Percentiles rank a stretch among this genome's conserved stretches.
Conservation (phyloP, 1,140 invertebrate species). For the Heliconius congener region DNA sequence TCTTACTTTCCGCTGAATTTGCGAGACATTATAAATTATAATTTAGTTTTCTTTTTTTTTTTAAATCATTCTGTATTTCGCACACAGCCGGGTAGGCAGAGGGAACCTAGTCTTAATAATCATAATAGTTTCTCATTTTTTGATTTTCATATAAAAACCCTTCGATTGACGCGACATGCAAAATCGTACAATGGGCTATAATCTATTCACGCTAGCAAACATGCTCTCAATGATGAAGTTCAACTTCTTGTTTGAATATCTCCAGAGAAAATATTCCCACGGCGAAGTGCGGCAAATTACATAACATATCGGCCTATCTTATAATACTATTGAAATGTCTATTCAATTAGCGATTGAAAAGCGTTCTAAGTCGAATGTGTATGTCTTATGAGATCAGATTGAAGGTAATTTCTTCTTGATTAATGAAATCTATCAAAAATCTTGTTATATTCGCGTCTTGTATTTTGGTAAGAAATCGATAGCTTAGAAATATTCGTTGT, state of each 20-base stretch:
- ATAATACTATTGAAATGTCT: slow-evolving; percentile 15
- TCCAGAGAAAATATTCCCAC: slow-evolving; percentile 32
- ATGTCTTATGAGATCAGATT: background rate
- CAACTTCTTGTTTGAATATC: slow-evolving; percentile 25
- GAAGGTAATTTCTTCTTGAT: background rate
- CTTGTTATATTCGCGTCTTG: background rate
- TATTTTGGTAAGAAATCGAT: no score
- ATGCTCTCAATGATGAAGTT: slow-evolving; percentile 19
- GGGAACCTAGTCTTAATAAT: no score
- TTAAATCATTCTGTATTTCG: no score
- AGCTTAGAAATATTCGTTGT: no score
- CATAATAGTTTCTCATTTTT: no score
- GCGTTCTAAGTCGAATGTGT: background rate
- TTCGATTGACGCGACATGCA: background rate
- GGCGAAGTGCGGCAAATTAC: slow-evolving; percentile 24
- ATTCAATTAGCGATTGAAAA: slow-evolving; percentile 12
- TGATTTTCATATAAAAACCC: no score
- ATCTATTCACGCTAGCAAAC: slow-evolving; percentile 27
- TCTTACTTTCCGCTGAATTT: no score
- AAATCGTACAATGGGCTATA: background rate
- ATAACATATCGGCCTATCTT: slow-evolving; percentile 24
- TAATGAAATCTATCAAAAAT: background rate
- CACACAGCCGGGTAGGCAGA: no score
- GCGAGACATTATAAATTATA: no score
- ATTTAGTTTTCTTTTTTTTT: no score